phyloP scores from a whole-genome alignment of 2,888 invertebrate species.

The Calameuta idolon region DNA sequence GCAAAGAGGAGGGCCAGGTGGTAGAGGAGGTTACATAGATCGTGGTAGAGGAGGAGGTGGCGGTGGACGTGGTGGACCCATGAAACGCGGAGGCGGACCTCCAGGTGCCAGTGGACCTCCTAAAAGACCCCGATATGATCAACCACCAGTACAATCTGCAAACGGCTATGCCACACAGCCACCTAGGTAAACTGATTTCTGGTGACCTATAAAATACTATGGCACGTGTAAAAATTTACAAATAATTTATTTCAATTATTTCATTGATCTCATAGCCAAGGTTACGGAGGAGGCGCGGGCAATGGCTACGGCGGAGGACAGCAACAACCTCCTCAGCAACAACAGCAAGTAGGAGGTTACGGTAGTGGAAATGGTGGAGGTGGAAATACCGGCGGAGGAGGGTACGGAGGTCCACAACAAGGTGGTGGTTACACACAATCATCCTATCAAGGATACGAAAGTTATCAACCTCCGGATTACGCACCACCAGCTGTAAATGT shows the following conservation, averaged over 20 bases:
- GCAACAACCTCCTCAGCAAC: slow-evolving; percentile 45
- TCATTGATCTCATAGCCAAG: slow-evolving; percentile 45
- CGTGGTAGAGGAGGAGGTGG: slow-evolving; percentile 66
- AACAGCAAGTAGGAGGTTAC: slow-evolving; percentile 48
- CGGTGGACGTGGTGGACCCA: slow-evolving; percentile 63
- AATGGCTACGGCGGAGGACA: slow-evolving; percentile 54
- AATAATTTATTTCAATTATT: slow-evolving; percentile 18
- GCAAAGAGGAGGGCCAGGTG: slow-evolving; percentile 52
- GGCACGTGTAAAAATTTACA: background rate
- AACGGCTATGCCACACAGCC: slow-evolving; percentile 61
- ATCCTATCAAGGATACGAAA: slow-evolving; percentile 62
- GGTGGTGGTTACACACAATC: slow-evolving; percentile 56
- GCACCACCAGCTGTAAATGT: slow-evolving; percentile 57
- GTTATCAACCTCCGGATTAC: slow-evolving; percentile 62
- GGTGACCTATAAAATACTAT: background rate
- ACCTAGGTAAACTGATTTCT: slow-evolving; percentile 39
- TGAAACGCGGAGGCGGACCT: slow-evolving; percentile 68
- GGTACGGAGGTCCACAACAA: slow-evolving; percentile 51
- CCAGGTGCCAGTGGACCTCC: slow-evolving; percentile 72
- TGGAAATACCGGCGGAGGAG: slow-evolving; percentile 15
- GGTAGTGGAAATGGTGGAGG: slow-evolving; percentile 42
- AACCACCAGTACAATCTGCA: slow-evolving; percentile 56
- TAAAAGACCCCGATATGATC: slow-evolving; percentile 69
- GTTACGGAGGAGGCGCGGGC: slow-evolving; percentile 44
- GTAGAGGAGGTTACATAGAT: slow-evolving; percentile 67